Evolutionary conservation across 2,888 invertebrate genomes (phyloP).

Genomic region (Brenthis ino): DNA sequence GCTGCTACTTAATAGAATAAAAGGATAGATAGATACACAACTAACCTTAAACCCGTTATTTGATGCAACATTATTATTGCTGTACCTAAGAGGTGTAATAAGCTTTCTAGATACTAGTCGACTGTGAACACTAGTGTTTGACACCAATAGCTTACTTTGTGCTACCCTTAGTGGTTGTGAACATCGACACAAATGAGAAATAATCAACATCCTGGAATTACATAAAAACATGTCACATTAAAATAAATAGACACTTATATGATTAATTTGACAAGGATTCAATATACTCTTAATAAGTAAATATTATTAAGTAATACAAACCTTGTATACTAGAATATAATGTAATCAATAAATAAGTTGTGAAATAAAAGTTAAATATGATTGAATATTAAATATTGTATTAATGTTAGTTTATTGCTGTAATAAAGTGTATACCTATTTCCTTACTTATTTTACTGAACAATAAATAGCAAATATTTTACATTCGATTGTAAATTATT

Average conservation of each 20-base stretch:
- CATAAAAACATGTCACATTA: too few relatives aligned
- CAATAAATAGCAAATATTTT: background rate
- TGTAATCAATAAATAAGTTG: too few relatives aligned
- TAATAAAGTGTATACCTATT: background rate
- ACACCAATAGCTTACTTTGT: conserved; percentile 51
- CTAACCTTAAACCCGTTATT: conserved; percentile 57
- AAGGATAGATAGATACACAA: conserved; percentile 13
- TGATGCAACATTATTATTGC: conserved; percentile 43
- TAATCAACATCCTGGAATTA: conserved; percentile 5
- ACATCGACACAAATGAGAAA: conserved; percentile 61
- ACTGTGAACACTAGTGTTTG: conserved; percentile 49
- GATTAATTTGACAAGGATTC: too few relatives aligned
- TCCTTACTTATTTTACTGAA: conserved; percentile 1
- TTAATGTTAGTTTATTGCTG: too few relatives aligned
- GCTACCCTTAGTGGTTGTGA: conserved; percentile 50
- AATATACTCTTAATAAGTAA: background rate
- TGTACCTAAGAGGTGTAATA: conserved; percentile 50
- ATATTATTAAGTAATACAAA: background rate
- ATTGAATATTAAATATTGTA: too few relatives aligned
- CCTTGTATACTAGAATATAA: background rate
- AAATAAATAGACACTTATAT: too few relatives aligned
- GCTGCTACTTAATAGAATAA: background rate
- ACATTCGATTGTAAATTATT: background rate
- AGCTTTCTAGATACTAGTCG: conserved; percentile 54
- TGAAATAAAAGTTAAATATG: too few relatives aligned